Evolutionary conservation across 92 coral and sea anemone species (phyloP), one percentile per base, ranked within the genome.

Genomic region (Scolanthus callimorphus): DNA sequence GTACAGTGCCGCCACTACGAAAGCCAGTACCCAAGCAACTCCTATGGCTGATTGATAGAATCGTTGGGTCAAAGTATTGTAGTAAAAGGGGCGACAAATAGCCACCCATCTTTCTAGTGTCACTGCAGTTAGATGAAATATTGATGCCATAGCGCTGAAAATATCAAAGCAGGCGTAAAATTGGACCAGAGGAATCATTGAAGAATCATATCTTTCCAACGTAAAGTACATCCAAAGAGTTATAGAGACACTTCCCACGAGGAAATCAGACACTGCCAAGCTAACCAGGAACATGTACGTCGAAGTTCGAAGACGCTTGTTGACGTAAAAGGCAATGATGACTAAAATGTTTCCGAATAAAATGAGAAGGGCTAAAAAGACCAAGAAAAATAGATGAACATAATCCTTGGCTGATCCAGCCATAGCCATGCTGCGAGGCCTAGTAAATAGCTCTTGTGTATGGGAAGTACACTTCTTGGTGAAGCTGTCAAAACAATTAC

Each of bases 61-160:
- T 11, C 67, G 55, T 28, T 56, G 59, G 17, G 90, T 62, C 58
- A 88, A 69, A 4, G 96, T 77, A 27, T 65, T 69, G 59, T 80
- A 86, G 51, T 79, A 68, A 64, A 88, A 90, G 6, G 98, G 98
- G 10, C 83, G 77, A 41, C 85, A 82, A 63, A 92, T 82, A 0
- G 98, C 90, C 0, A 92, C 49, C 74, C 91, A 92, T 15, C 98
- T 78, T 47, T 92, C 98, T 3, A 88, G 51, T 50, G 97, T 88
- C 4, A 92, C 95, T 15, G 76, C 74, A 0, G 96, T 88, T 17
- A 92, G 71, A 27, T 84, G 98, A 27, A 88, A 79, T 21, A 84
- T 92, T 13, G 98, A 92, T 8, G 98, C 98, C 24, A 90, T 68
- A 11, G 96, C 98, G 38, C 91, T 88, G 76, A 92, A 80, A 20